A percentile compares a stretch with the other conserved stretches of the same genome.
Evolutionary conservation across 2,888 invertebrate genomes (phyloP).

Genomic region (Chaitophorus viminalis): DNA sequence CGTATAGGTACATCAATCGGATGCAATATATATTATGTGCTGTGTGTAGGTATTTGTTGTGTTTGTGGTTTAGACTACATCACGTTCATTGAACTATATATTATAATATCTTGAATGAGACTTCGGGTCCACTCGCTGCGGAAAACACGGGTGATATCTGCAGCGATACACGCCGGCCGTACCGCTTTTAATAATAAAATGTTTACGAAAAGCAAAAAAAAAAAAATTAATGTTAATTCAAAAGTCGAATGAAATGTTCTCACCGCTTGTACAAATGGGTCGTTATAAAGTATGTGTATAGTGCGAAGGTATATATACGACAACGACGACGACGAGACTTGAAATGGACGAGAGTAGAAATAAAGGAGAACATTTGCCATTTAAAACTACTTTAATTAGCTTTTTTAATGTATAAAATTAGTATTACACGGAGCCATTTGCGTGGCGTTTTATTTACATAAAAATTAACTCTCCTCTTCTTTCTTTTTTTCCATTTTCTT

Average conservation of each 20-base stretch:
- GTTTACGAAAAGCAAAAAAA: neutral
- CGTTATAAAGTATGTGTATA: neutral
- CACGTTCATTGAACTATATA: neutral
- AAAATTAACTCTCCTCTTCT: neutral
- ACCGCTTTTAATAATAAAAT: neutral
- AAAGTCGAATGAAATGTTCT: neutral
- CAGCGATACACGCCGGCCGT: neutral
- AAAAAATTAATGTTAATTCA: slow-evolving; percentile 7
- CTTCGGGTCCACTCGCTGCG: too few species aligned
- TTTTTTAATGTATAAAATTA: slow-evolving; percentile 39
- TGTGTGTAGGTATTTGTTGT: neutral
- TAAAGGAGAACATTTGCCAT: slow-evolving; percentile 19
- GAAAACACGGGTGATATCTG: neutral
- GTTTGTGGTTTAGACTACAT: neutral
- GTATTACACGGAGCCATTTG: slow-evolving; percentile 18
- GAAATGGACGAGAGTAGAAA: slow-evolving; percentile 34
- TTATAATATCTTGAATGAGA: too few species aligned
- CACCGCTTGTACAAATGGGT: neutral
- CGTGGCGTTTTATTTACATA: slow-evolving; percentile 27
- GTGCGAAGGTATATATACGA: neutral
- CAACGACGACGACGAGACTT: neutral
- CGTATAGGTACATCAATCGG: neutral
- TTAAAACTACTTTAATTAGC: slow-evolving; percentile 49
- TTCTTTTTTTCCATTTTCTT: neutral
- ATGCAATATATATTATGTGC: neutral